Base-by-base conservation (phyloP, 1,140 invertebrate genomes). In the Papilio xuthus region DNA sequence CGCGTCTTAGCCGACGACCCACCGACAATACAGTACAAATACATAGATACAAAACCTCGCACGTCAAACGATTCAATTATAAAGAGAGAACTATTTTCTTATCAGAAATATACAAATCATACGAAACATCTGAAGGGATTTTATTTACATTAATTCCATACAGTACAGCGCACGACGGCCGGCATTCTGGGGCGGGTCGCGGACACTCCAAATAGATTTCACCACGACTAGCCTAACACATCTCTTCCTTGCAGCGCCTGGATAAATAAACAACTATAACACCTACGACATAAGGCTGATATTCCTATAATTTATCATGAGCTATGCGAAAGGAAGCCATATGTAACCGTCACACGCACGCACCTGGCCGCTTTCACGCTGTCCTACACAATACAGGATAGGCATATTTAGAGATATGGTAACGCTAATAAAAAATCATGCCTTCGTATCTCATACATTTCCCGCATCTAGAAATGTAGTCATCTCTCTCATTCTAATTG, bases 11-110 rank as follows among this genome's bases (percentile, higher is more conserved):
- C 78, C 47, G 28, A 78, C 37, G 28, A 41, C 86, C 86, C 84
- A 86, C 82, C 84, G 85, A 86, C 79, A 81, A 78, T 87, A 86
- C 84, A 89, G 85, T 89, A 85, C 84, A 88, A 90, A 91, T n/a
- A n/a, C n/a, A n/a, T 80, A 79, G 83, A 79, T 79, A 78, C 80
- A 82, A 79, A 86, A 89, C 91, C 90, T 93, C 89, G 90, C 89
- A 86, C 82, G 78, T 86, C 71, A 78, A 83, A 81, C 85, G 85
- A 82, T 79, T 80, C 79, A 80, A 84, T 70, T 78, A 80, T 78
- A 44, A 72, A 84, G 78, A n/a, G 50, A 75, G 79, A 71, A 83
- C 81, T 90, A 88, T 90, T 88, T 90, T 90, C 84, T 75, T 84
- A 81, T 79, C 79, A 75, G 63, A 82, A 87, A 85, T 83, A 80